Conservation (phyloP, 64 coral and sea anemone species). For the Stichodactyla mertensii region DNA sequence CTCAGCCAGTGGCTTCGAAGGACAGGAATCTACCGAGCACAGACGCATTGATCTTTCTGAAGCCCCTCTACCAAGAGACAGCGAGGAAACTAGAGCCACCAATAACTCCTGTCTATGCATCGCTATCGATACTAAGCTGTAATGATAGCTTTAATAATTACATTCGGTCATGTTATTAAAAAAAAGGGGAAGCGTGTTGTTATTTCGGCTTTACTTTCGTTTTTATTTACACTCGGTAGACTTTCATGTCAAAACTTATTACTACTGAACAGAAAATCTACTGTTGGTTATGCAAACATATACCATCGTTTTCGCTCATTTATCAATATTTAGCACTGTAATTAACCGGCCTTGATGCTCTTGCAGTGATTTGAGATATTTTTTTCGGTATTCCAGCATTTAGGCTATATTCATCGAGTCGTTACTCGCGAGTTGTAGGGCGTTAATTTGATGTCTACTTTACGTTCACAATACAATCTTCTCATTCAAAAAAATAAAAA, state of each 20-base stretch:
- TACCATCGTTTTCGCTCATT: not conserved
- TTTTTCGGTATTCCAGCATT: not conserved
- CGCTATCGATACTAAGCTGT: not conserved
- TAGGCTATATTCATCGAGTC: not conserved
- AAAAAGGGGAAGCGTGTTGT: not conserved
- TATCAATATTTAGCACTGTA: not conserved
- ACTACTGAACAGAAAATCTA: not conserved
- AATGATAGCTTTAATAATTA: not conserved
- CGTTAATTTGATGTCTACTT: too few species aligned
- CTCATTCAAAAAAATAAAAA: too few species aligned
- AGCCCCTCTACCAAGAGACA: not conserved
- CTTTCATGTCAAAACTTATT: not conserved
- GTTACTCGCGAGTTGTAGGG: not conserved
- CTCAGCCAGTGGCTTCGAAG: not conserved
- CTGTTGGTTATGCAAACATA: not conserved
- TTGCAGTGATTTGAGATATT: constrained; percentile 6
- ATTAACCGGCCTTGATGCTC: not conserved
- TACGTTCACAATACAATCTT: too few species aligned
- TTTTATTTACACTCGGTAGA: not conserved
- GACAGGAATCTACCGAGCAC: not conserved
- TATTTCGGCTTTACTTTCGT: not conserved
- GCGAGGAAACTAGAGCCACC: not conserved
- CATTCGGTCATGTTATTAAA: not conserved
- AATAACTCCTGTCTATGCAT: not conserved
- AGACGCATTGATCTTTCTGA: not conserved